Evolutionary conservation across 2,888 invertebrate species (phyloP), one percentile per base, ranked within the genome.

Genomic region (Mechanitis mazaeus): DNA sequence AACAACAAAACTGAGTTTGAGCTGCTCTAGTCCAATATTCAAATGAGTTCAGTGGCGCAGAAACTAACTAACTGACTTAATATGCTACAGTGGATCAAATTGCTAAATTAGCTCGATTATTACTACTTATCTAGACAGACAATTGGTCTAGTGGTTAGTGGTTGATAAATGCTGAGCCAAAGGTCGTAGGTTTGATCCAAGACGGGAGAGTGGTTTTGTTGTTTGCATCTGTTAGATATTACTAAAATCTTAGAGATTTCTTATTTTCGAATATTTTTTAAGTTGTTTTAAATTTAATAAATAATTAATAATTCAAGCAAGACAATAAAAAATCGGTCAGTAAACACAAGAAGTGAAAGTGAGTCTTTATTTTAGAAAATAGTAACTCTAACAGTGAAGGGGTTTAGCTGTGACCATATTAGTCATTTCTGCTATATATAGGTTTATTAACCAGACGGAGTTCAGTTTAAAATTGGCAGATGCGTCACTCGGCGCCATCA

Each of bases 371-470:
- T 33, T 55, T 53, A 42, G 59, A 20, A 20, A 64, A 65, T 64
- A 57, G 6, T 11, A 20, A 11, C 3, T 9, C n/a, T 47, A 47
- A 0, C 6, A 47, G 12, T 47, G n/a, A 11, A n/a, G 58, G 63
- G 60, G 55, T 64, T 55, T 64, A 64, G 60, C 61, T 66, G 20
- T 20, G 69, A 68, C 63, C 71, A 69, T 72, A 72, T 81, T 81
- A 84, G 80, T 83, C 81, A 84, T 79, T 77, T 70, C 70, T 64
- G 68, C 81, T 79, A 77, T 78, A 80, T 81, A 80, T 82, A 84
- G 81, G 71, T 68, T 73, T 75, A 76, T 73, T 71, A 60, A 72
- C 74, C 71, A 70, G 69, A 68, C 64, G 69, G 75, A 72, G 76
- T 53, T 73, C 78, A 75, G 75, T 76, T 80, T 80, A 80, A 80